Base-by-base conservation (phyloP, 1,140 invertebrate species). In the Philaenus spumarius region DNA sequence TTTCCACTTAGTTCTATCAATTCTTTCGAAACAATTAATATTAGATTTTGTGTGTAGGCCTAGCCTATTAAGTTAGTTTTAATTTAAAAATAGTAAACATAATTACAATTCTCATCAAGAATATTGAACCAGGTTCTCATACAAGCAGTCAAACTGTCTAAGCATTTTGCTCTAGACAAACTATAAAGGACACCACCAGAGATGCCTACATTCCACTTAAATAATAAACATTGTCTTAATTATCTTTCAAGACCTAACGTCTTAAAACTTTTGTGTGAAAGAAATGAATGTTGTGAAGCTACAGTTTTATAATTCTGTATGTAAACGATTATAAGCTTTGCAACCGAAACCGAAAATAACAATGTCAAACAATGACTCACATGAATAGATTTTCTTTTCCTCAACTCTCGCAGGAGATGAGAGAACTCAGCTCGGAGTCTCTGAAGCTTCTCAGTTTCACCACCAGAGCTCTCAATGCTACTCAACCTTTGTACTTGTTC, bases 401-500 rank as follows among this genome's bases (percentile, higher is more conserved):
- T 63, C 40, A 79, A 65, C 58, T 79, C 77, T 17, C 75, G 68
- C 54, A 80, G 67, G 5, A 80, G 64, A 59, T 79, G 72, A 2
- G 75, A 72, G 57, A 77, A 80, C 59, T 79, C 76, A 42, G 74
- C 75, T 66, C 78, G 79, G 1, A 80, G 69, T 12, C 69, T 65
- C 51, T 77, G 76, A 6, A 79, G 71, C 26, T 71, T 68, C 22
- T 70, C 66, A 12, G 61, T 40, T 7, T 68, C 69, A 3, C 64
- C 62, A 26, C 42, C 39, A 2, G 35, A 26, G 22, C 69, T 55
- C 7, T 58, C 61, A 47, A 70, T 66, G 37, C 71, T 64, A 20
- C 71, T 76, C 30, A 78, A 62, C 34, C 72, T 71, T 56, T 76
- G 74, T 1, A 80, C 68, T 59, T 79, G 74, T 53, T 77, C 72